Base-by-base conservation (phyloP, 2,888 invertebrate species). In the Pachymerium ferrugineum region DNA sequence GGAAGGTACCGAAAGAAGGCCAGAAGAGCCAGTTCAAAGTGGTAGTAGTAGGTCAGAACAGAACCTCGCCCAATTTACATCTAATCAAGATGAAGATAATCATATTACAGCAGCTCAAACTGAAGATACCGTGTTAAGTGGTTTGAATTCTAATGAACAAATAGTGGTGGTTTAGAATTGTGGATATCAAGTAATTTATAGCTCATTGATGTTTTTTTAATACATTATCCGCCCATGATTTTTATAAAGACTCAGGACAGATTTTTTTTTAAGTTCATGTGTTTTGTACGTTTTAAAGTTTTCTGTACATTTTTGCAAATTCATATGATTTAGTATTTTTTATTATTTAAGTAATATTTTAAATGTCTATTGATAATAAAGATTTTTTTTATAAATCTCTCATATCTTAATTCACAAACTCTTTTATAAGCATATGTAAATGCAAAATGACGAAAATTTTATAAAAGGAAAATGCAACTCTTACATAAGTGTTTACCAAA, bases 401-500 rank as follows among this genome's bases (percentile, higher is more conserved):
- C n/a, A n/a, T n/a, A n/a, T n/a, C n/a, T 35, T 35, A 35, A 35
- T 35, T 35, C 12, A 35, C n/a, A n/a, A n/a, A n/a, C n/a, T n/a
- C n/a, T 35, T 35, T 12, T 12, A 35, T 12, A 35, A 35, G 12
- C 12, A 35, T 35, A 35, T 35, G 12, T 35, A 35, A 35, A 35
- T 35, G 12, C 12, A 35, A 12, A 12, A 35, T 12, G 12, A 35
- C 8, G 12, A 12, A 12, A 12, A 12, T 12, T 35, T 35, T 12
- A 12, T 35, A 12, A 35, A 8, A 35, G 38, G 38, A 35, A 12
- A 35, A 8, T 14, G 8, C 14, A 42, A n/a, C n/a, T n/a, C n/a
- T n/a, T n/a, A n/a, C n/a, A n/a, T n/a, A n/a, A n/a, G 5, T 38
- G 30, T 38, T 90, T 74, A 83, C 84, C 85, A 85, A 5, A 82